phyloP scores from a whole-genome alignment of 2,113 vertebrate genomes.

The Myotis brandtii region DNA sequence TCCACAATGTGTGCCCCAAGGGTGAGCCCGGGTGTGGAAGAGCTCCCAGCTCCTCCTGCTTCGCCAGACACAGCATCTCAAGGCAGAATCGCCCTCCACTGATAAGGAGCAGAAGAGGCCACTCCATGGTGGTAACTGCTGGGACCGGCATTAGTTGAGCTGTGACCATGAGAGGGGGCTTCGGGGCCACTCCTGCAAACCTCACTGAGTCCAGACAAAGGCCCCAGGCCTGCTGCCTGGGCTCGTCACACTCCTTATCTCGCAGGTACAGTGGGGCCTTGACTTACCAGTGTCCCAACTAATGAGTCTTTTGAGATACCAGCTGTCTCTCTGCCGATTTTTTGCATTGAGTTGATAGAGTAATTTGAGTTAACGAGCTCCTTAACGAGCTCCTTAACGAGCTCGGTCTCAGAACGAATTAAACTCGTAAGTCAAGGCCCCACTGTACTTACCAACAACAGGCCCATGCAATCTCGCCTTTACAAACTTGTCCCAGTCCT shows the following conservation, averaged over 20 bases:
- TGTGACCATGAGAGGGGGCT: neutral
- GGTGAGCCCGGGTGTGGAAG: neutral
- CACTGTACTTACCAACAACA: no score
- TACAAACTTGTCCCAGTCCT: neutral
- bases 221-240: neutral
- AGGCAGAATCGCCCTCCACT: neutral
- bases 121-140: fast-evolving
- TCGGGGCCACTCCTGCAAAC: neutral
- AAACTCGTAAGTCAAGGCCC: no score
- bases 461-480: neutral
- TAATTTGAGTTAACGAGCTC: no score
- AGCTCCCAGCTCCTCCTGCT: neutral
- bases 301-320: no score
- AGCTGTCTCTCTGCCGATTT: no score
- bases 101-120: neutral
- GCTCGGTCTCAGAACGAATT: no score
- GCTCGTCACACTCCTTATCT: neutral
- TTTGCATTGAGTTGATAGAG: no score
- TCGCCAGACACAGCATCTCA: neutral
- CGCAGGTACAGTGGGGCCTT: no score
- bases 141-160: neutral
- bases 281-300: no score
- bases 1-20: fast-evolving
- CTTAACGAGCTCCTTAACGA: no score
- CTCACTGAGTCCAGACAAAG: neutral